Base-by-base conservation (phyloP, 2,888 invertebrate species). In the Hyposoter dolosus region DNA sequence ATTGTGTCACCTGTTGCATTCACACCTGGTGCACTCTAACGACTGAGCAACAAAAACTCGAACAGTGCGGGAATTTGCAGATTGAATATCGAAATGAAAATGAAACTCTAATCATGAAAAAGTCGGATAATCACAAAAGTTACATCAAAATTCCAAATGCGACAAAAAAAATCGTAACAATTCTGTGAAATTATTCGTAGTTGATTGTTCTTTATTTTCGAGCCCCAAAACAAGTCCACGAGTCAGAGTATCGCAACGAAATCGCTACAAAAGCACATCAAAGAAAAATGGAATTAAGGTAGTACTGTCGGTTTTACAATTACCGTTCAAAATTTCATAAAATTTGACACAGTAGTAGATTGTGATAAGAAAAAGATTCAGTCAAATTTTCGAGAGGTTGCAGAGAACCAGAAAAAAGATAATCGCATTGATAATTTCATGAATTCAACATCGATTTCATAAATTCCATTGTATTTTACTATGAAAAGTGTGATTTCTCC, bases 1-100 rank as follows among this genome's bases (percentile, higher is more conserved):
- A 5, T 43, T 45, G 35, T 28, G n/a, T 63, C 45, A 76, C 76
- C 45, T 65, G 65, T 75, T 65, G 32, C 45, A 40, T 17, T 10
- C 60, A 60, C n/a, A 17, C 23, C 28, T 7, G 5, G 12, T 10
- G 23, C 68, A 15, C 0, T 15, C 23, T 12, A 63, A 76, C 28
- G 19, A 63, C 32, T 10, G 63, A 35, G 19, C 28, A 60, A 15
- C 60, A 12, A 60, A 28, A 5, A 5, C 60, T 15, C 1, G 1
- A 60, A 28, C 60, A 1, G 28, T 60, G 12, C 12, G 12, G 28
- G 3, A 28, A 3, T 15, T 28, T 15, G 15, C 15, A 53, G 7
- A 9, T 4, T 19, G 1, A 60, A 28, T 60, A 4, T 28, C 60
- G 1, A 28, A 60, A 28, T 28, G 12, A 60, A 60, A 23, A 53